phyloP scores from a whole-genome alignment of 2,888 invertebrate genomes.

The Coelinius sp. region DNA sequence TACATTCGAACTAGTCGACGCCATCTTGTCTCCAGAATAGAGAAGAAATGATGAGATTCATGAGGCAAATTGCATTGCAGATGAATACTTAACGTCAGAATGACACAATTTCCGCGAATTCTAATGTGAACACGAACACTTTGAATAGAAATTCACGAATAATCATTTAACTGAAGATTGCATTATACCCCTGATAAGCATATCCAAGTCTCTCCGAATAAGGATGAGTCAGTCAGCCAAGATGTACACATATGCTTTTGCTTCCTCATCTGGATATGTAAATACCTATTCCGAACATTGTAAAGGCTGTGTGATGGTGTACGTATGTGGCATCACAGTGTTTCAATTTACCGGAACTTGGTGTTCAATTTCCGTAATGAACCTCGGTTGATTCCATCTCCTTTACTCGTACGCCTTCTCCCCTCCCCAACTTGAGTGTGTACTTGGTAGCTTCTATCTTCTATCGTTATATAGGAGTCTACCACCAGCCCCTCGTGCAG shows the following conservation, averaged over 20 bases:
- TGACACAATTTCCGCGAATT: too few species aligned
- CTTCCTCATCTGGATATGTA: constrained; percentile 8
- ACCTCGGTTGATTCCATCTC: constrained; percentile 37
- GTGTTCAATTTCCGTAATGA: constrained; percentile 53
- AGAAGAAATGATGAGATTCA: too few species aligned
- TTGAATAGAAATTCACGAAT: background rate
- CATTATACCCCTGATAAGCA: background rate
- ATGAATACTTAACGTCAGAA: too few species aligned
- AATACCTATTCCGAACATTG: background rate
- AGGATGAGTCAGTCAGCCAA: constrained; percentile 2
- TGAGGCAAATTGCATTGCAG: too few species aligned
- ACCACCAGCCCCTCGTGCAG: constrained; percentile 41
- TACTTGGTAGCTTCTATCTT: constrained; percentile 14
- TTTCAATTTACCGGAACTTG: constrained; percentile 52
- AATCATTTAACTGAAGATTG: background rate
- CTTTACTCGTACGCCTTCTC: background rate
- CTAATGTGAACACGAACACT: background rate
- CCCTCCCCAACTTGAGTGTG: background rate
- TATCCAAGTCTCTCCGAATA: background rate
- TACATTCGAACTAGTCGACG: too few species aligned
- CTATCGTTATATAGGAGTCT: constrained; percentile 34
- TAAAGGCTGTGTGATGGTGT: constrained; percentile 27
- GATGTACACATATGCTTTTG: background rate
- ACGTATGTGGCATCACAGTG: constrained; percentile 44
- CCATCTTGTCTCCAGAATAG: too few species aligned